A percentile compares a stretch with the other conserved stretches of the same genome.
phyloP scores from a whole-genome alignment of 2,888 invertebrate species.

The Cordilura impudica region DNA sequence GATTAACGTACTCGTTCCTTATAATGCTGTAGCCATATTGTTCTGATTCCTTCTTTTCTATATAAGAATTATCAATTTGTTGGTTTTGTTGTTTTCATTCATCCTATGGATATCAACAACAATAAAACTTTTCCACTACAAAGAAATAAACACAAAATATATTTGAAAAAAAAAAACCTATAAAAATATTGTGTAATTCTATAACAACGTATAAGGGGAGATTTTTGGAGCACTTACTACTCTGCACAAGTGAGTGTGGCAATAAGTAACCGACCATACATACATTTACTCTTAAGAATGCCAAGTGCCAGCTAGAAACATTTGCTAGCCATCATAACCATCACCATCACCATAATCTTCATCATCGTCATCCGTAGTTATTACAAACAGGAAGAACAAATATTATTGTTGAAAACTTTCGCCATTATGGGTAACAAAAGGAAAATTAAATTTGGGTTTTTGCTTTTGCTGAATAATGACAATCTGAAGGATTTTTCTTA shows the following conservation, averaged over 20 bases:
- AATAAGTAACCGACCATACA: neutral
- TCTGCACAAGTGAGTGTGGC: neutral
- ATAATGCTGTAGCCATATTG: constrained; percentile 23
- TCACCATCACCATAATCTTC: neutral
- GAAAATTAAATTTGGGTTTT: constrained; percentile 55
- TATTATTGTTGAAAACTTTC: constrained; percentile 56
- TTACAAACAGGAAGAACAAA: constrained; percentile 37
- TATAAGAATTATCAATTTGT: constrained; percentile 4
- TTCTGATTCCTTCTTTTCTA: neutral
- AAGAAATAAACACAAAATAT: neutral
- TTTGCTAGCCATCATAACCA: neutral
- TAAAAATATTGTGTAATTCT: constrained; percentile 22
- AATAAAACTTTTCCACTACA: neutral
- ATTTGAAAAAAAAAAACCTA: neutral
- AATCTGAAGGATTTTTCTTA: constrained; percentile 23
- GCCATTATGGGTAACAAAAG: constrained; percentile 50
- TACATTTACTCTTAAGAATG: neutral
- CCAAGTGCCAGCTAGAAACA: neutral
- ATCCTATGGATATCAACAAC: neutral
- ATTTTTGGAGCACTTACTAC: neutral
- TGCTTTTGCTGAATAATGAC: constrained; percentile 47
- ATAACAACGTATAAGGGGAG: neutral
- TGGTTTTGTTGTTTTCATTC: neutral
- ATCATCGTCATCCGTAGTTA: neutral
- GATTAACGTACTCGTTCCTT: too few relatives aligned